Evolutionary conservation across 2,888 invertebrate species (phyloP).

Genomic region (Drosophila paracracens): DNA sequence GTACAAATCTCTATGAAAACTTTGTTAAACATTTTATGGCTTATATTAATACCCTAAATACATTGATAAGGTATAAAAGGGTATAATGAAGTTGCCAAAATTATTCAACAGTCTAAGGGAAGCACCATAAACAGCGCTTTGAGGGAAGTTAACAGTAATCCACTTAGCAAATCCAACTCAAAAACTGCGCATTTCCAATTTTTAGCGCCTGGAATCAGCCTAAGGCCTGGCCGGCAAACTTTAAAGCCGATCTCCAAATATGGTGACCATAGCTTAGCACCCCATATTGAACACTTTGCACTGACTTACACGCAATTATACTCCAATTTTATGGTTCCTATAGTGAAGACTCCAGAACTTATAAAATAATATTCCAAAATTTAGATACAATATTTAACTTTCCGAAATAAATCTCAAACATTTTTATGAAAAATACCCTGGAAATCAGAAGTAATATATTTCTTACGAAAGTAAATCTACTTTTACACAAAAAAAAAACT

Average conservation of each 20-base stretch:
- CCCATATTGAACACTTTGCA: no score
- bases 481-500: background rate
- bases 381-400: background rate
- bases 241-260: background rate
- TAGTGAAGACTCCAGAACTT: background rate
- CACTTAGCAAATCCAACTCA: background rate
- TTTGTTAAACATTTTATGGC: background rate
- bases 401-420: background rate
- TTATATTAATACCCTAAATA: background rate
- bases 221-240: background rate
- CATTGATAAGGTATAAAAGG: background rate
- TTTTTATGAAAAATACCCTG: background rate
- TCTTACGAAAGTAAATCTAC: background rate
- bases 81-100: background rate
- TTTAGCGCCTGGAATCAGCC: background rate
- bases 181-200: background rate
- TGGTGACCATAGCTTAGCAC: background rate
- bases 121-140: background rate
- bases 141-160: background rate
- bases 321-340: background rate
- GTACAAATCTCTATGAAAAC: background rate
- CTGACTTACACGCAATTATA: no score
- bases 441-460: background rate
- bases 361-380: background rate
- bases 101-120: background rate